phyloP scores from a whole-genome alignment of 2,113 vertebrate species.

The Cranoglanis bouderius region DNA sequence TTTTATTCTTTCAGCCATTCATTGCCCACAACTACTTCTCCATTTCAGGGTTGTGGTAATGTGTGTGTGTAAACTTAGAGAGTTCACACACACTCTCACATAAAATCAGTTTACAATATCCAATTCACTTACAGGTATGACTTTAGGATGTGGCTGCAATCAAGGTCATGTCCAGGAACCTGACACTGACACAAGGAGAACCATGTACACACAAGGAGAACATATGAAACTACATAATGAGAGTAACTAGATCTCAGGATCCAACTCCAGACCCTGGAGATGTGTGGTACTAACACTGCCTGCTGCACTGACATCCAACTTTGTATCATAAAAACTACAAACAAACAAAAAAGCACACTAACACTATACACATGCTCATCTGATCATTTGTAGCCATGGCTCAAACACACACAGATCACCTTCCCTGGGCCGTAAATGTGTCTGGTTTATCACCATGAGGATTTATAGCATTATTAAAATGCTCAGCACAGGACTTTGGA shows the following conservation, averaged over 20 bases:
- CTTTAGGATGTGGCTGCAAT: neutral
- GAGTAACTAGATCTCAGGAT: neutral
- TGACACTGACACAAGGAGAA: neutral
- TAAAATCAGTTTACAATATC: neutral
- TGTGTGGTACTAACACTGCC: neutral
- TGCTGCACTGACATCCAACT: neutral
- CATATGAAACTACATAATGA: neutral
- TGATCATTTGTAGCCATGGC: neutral
- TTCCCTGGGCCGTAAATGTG: constrained; percentile 26
- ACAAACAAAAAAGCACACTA: neutral
- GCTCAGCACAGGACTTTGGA: constrained; percentile 58
- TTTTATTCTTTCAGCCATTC: neutral
- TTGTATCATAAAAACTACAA: neutral
- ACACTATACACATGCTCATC: neutral
- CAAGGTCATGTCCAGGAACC: neutral
- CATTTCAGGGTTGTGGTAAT: neutral
- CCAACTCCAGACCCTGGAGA: no score
- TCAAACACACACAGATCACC: neutral
- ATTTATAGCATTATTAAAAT: constrained; percentile 58
- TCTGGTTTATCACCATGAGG: constrained; percentile 60
- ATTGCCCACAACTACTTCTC: neutral
- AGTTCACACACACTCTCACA: neutral
- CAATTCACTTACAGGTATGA: neutral
- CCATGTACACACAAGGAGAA: neutral
- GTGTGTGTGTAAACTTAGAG: neutral